phyloP scores from a whole-genome alignment of 2,113 vertebrate species.

The Corydoras maculifer region DNA sequence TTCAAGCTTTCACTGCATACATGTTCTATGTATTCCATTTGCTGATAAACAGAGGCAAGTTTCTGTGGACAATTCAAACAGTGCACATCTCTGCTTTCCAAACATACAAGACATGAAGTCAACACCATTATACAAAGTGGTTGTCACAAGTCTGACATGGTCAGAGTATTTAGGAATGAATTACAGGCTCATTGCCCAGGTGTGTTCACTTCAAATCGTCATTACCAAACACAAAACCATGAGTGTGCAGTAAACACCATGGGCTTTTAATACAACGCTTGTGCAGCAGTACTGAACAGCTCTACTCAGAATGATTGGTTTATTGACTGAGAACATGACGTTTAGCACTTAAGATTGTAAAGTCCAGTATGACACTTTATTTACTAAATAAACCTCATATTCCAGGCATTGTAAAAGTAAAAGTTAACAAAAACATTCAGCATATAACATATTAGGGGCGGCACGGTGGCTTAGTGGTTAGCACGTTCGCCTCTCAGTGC shows the following conservation, averaged over 20 bases:
- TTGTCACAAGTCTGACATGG: neutral
- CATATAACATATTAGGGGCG: too few relatives aligned
- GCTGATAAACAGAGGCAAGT: neutral
- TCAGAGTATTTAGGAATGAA: neutral
- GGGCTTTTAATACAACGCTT: constrained; percentile 32
- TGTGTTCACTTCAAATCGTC: constrained; percentile 8
- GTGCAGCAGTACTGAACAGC: constrained; percentile 17
- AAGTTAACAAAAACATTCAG: too few relatives aligned
- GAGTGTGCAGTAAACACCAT: constrained; percentile 45
- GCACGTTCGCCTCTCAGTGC: too few relatives aligned
- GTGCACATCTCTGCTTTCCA: neutral
- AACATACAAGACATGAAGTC: neutral
- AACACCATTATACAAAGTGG: neutral
- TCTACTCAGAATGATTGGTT: constrained; percentile 19
- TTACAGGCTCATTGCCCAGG: neutral
- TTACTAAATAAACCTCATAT: too few relatives aligned
- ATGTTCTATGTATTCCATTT: neutral
- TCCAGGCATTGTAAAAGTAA: too few relatives aligned
- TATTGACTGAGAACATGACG: constrained; percentile 7
- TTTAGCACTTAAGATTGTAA: too few relatives aligned
- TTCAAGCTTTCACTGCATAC: neutral
- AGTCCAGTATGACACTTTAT: too few relatives aligned
- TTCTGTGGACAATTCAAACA: neutral
- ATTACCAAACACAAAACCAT: constrained; percentile 24
- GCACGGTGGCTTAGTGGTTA: too few relatives aligned